Percentiles rank a stretch among this genome's conserved stretches.
phyloP scores from a whole-genome alignment of 2,113 vertebrate species.

The Dromaius novaehollandiae region DNA sequence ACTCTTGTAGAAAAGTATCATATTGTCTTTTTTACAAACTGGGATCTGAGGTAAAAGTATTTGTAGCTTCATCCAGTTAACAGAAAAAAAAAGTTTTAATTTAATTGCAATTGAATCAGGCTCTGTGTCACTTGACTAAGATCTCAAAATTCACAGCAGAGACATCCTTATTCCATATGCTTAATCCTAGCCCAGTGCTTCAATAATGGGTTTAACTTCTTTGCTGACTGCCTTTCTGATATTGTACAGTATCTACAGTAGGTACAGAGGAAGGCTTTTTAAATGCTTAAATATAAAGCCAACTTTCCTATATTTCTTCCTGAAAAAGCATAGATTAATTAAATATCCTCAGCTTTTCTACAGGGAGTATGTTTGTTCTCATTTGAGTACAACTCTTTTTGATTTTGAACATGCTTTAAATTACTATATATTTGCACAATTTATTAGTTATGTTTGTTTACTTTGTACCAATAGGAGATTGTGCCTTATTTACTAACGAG shows the following conservation, averaged over 20 bases:
- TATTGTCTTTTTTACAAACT: background rate
- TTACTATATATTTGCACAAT: background rate
- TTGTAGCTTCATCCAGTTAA: background rate
- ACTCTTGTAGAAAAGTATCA: background rate
- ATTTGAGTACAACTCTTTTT: background rate
- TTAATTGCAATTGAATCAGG: background rate
- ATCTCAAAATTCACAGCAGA: background rate
- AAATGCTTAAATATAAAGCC: background rate
- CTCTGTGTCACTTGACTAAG: background rate
- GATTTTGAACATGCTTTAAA: background rate
- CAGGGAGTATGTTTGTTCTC: background rate
- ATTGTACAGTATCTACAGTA: background rate
- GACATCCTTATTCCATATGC: background rate
- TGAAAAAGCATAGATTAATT: background rate
- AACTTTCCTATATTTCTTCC: background rate
- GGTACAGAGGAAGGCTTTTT: background rate
- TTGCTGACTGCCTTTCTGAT: background rate
- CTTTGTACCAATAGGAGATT: background rate
- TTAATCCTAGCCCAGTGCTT: background rate
- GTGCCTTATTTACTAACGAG: background rate
- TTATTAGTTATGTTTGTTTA: background rate
- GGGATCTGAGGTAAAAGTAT: background rate
- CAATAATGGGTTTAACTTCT: background rate
- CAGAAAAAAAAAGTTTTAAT: background rate
- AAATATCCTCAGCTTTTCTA: background rate